Evolutionary conservation across 1,140 invertebrate genomes (phyloP).

Genomic region (Listronotus oregonensis): DNA sequence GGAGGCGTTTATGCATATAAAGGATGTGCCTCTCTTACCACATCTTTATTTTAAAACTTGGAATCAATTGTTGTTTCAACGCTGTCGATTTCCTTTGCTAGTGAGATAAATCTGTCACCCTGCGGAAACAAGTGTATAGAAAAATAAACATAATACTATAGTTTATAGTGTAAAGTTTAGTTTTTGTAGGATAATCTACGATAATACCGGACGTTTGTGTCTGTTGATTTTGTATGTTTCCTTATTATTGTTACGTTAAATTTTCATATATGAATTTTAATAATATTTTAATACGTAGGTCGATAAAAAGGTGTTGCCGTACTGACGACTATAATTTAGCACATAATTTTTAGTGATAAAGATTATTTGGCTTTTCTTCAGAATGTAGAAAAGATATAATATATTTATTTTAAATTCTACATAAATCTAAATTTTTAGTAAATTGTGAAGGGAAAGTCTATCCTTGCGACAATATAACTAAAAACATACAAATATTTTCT

Average conservation of each 20-base stretch:
- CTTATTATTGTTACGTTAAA: constrained; percentile 2
- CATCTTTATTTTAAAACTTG: constrained; percentile 28
- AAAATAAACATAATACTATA: constrained; percentile 24
- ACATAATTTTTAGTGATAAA: no score
- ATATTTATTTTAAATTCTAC: no score
- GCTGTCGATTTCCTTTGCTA: constrained; percentile 18
- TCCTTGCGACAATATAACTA: no score
- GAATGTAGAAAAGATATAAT: no score
- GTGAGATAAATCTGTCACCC: constrained; percentile 25
- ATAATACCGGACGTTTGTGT: constrained; percentile 21
- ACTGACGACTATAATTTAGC: no score
- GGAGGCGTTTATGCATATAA: background rate
- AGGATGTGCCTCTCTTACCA: constrained; percentile 28
- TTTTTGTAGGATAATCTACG: constrained; percentile 11
- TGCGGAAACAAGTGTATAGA: constrained; percentile 27
- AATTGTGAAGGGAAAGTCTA: no score
- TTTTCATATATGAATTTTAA: background rate
- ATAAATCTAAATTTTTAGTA: no score
- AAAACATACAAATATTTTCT: no score
- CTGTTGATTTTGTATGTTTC: constrained; percentile 1
- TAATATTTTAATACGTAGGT: no score
- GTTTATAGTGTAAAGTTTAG: constrained; percentile 17
- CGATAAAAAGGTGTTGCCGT: no score
- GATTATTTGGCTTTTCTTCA: no score
- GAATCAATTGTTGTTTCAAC: constrained; percentile 25